phyloP scores from a whole-genome alignment of 1,140 invertebrate species.

The Drosophila orena region DNA sequence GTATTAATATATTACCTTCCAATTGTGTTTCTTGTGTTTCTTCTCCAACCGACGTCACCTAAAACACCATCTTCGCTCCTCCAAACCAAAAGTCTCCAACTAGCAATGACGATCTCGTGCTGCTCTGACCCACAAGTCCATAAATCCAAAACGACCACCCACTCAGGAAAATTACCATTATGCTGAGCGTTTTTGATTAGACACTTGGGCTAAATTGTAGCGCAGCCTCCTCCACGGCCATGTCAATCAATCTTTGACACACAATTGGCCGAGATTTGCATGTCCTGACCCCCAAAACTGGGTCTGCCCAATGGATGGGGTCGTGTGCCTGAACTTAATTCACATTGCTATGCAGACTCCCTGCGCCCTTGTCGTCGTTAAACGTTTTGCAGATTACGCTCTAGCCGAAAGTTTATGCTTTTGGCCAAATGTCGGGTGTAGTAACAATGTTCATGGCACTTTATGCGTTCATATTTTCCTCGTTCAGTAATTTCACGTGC shows the following conservation, averaged over 20 bases:
- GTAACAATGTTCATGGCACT: constrained; percentile 11
- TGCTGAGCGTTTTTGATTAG: constrained; percentile 41
- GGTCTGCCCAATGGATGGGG: not conserved
- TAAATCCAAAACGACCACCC: constrained; percentile 16
- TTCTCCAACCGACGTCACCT: too few species aligned
- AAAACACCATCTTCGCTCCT: too few species aligned
- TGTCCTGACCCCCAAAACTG: not conserved
- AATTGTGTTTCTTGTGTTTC: too few species aligned
- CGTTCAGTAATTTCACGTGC: constrained; percentile 11
- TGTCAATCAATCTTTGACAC: constrained; percentile 53
- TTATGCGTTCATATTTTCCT: not conserved
- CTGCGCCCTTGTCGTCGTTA: constrained; percentile 15
- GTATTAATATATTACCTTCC: too few species aligned
- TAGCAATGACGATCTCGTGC: constrained; percentile 17
- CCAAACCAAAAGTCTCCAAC: not conserved
- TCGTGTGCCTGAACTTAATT: constrained; percentile 35
- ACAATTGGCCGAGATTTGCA: constrained; percentile 16
- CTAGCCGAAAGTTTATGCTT: not conserved
- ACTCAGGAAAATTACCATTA: not conserved
- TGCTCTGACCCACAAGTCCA: constrained; percentile 2
- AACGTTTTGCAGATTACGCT: constrained; percentile 32
- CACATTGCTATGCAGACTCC: constrained; percentile 50
- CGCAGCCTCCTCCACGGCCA: constrained; percentile 20
- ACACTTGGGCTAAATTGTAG: constrained; percentile 32
- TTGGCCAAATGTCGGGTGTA: constrained; percentile 21